Conservation (phyloP, 2,797 vertebrate species). For the Champsocephalus gunnari region DNA sequence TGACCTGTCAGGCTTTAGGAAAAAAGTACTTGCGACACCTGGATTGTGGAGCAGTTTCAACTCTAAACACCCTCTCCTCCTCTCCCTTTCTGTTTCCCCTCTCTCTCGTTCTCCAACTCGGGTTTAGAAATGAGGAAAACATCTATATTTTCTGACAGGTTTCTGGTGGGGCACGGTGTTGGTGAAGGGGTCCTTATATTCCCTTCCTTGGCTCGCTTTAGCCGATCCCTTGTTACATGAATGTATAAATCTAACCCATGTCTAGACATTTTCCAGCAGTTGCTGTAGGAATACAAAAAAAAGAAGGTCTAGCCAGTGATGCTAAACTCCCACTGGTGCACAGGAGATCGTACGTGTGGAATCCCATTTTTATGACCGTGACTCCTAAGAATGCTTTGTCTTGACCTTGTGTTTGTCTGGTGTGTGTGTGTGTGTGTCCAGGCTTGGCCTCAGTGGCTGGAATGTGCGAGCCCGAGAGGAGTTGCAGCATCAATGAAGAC, state of each 20-base stretch:
- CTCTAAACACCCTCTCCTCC: constrained; percentile 45
- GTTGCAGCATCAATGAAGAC: constrained; percentile 99
- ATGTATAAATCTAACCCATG: constrained; percentile 93
- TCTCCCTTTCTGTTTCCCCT: constrained; percentile 6
- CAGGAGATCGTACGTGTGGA: constrained; percentile 87
- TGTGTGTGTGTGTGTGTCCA: constrained; percentile 72
- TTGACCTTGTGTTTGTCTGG: constrained; percentile 85
- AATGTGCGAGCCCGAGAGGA: constrained; percentile 99
- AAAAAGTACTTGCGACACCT: constrained; percentile 70
- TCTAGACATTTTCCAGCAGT: constrained; percentile 95
- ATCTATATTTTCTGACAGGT: constrained; percentile 62
- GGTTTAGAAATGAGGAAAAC: constrained; percentile 70
- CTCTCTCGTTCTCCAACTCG: constrained; percentile 5
- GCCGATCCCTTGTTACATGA: constrained; percentile 93
- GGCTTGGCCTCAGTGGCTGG: constrained; percentile 98
- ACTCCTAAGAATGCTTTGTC: constrained; percentile 87
- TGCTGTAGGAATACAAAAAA: constrained; percentile 82
- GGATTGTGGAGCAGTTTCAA: constrained; percentile 61
- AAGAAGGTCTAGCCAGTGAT: constrained; percentile 87
- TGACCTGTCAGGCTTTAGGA: constrained; percentile 70
- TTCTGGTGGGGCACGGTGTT: constrained; percentile 52
- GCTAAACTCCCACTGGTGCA: constrained; percentile 89
- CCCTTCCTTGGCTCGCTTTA: constrained; percentile 90
- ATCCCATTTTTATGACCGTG: constrained; percentile 86
- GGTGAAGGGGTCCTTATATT: constrained; percentile 89